Evolutionary conservation across 2,113 vertebrate species (phyloP).

Genomic region (Notothenia coriiceps): DNA sequence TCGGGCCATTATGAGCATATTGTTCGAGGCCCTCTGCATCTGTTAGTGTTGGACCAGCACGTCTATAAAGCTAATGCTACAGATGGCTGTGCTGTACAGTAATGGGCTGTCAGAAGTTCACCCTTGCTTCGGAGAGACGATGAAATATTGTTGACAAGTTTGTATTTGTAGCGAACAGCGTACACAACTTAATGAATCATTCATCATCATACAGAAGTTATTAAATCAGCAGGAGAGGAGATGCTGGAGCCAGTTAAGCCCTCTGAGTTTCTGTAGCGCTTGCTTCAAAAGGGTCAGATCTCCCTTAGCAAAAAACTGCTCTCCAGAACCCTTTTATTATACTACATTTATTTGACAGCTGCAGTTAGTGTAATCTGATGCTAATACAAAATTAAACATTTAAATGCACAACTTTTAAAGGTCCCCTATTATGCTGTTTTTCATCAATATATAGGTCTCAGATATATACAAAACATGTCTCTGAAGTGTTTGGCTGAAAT

Average conservation of each 20-base stretch:
- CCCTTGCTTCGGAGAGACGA: constrained; percentile 37
- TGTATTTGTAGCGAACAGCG: constrained; percentile 55
- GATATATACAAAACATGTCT: no score
- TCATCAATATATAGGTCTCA: no score
- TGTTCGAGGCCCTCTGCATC: constrained; percentile 64
- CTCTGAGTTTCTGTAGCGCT: background rate
- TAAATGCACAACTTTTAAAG: background rate
- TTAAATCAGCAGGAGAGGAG: constrained; percentile 14
- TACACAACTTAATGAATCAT: constrained; percentile 31
- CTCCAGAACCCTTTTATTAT: no score
- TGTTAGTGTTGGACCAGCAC: constrained; percentile 56
- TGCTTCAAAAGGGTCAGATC: constrained; percentile 9
- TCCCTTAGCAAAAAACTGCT: background rate
- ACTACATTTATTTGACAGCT: background rate
- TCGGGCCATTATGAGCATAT: constrained; percentile 63
- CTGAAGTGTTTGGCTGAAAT: no score
- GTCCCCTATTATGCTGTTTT: no score
- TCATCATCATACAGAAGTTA: constrained; percentile 42
- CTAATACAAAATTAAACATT: background rate
- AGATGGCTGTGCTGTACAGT: constrained; percentile 73
- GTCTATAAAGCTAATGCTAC: constrained; percentile 69
- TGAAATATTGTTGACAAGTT: constrained; percentile 53
- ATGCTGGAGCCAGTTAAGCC: constrained; percentile 2
- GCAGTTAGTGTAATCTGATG: background rate
- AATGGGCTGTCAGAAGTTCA: constrained; percentile 63